Conservation (phyloP, 1,140 invertebrate species). For the Brachionus koreanus region DNA sequence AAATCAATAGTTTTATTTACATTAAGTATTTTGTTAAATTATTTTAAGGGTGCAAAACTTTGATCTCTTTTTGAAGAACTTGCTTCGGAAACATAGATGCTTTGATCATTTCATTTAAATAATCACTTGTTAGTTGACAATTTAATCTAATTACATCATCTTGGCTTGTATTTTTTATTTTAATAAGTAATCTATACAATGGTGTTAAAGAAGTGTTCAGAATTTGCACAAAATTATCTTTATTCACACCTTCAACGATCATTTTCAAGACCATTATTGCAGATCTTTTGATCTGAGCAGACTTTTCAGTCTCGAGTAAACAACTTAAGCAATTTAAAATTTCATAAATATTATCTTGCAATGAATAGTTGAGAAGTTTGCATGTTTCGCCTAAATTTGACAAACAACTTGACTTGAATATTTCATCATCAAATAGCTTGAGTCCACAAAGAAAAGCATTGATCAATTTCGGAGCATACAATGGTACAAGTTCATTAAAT, state of each 20-base stretch:
- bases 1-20: background rate
- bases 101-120: conserved; percentile 66
- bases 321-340: conserved; percentile 68
- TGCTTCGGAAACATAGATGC: conserved; percentile 22
- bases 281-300: conserved; percentile 70
- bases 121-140: conserved; percentile 70
- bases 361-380: conserved; percentile 68
- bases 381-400: conserved; percentile 81
- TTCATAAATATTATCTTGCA: conserved; percentile 70
- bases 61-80: conserved; percentile 38
- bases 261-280: conserved; percentile 70
- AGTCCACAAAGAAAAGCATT: conserved; percentile 69
- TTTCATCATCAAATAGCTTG: conserved; percentile 65
- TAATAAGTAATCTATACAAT: conserved; percentile 69
- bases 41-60: conserved; percentile 22
- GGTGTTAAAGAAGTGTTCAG: conserved; percentile 64
- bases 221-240: conserved; percentile 64
- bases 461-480: conserved; percentile 62
- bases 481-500: conserved; percentile 63
- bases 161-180: conserved; percentile 64
- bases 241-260: conserved; percentile 69
- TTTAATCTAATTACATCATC: conserved; percentile 70
- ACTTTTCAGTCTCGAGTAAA: conserved; percentile 68
- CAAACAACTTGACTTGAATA: conserved; percentile 75
- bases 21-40: background rate